phyloP scores from a whole-genome alignment of 37 sponge, comb jelly and placozoan species.

The Lycopodina hypogea region DNA sequence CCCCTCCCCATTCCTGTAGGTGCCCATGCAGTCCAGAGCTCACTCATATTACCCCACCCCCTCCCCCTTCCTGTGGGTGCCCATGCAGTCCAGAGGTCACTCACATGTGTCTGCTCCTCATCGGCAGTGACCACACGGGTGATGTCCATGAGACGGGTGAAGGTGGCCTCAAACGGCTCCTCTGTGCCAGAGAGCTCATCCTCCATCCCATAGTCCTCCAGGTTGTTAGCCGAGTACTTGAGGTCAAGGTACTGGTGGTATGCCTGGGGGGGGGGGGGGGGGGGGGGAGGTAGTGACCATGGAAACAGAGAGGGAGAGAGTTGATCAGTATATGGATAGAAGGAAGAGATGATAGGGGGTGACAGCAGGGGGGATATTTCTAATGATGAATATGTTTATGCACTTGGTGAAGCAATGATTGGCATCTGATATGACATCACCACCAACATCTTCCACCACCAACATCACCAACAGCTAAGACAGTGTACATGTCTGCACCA shows the following conservation, averaged over 20 bases:
- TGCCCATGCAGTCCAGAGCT: no score
- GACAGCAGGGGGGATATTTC: no score
- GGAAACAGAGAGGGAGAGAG: neutral
- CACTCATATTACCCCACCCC: neutral
- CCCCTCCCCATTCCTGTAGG: no score
- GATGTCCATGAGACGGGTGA: slow-evolving; percentile 42
- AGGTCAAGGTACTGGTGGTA: slow-evolving; percentile 61
- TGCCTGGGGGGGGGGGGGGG: no score
- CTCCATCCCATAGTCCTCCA: slow-evolving; percentile 69
- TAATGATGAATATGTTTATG: no score
- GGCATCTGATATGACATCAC: no score
- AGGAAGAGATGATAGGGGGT: no score
- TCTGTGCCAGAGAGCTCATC: slow-evolving; percentile 43
- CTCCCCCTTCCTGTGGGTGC: neutral
- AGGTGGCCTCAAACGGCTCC: slow-evolving; percentile 38
- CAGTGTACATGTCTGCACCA: no score
- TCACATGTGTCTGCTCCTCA: slow-evolving; percentile 44
- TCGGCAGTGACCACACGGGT: slow-evolving; percentile 27
- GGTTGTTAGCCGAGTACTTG: slow-evolving; percentile 30
- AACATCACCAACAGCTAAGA: no score
- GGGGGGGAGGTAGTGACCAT: no score
- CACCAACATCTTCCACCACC: no score
- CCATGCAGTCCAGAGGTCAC: neutral
- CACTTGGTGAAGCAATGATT: no score
- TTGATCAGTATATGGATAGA: neutral